These are phyloP conservation scores for Pachypanchax playfairii DNA, from an alignment of 2,113 vertebrate species.

Conservation along the genomic window DNA sequence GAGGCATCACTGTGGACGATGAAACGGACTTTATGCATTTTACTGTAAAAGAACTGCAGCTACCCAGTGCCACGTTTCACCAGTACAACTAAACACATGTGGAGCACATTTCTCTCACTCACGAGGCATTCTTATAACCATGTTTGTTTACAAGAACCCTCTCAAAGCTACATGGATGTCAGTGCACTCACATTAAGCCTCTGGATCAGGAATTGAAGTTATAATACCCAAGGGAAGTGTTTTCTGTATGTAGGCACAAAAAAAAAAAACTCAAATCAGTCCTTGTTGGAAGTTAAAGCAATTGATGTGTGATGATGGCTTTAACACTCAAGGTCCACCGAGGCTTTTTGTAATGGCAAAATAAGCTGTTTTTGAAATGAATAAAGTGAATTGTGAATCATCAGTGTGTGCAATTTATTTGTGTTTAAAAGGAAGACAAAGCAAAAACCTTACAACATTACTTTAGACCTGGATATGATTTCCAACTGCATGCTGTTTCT, in stretches of 20 bases:
- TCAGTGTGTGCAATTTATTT: constrained; percentile 11
- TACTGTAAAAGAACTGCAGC: constrained; percentile 54
- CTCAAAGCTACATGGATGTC: constrained; percentile 61
- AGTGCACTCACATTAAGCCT: constrained; percentile 49
- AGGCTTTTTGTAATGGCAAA: constrained; percentile 52
- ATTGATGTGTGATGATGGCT: constrained; percentile 6
- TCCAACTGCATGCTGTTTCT: background rate
- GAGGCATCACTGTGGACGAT: constrained; percentile 28
- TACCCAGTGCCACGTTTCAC: constrained; percentile 21
- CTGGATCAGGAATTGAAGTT: constrained; percentile 51
- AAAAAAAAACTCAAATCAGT: constrained; percentile 23
- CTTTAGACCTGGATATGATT: background rate
- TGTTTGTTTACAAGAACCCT: constrained; percentile 68
- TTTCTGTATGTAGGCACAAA: constrained; percentile 19
- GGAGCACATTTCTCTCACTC: constrained; percentile 32
- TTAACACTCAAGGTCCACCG: constrained; percentile 7
- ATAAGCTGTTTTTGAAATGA: constrained; percentile 79
- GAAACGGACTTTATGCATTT: constrained; percentile 31
- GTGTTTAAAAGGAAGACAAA: background rate
- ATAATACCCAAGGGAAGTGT: constrained; percentile 15
- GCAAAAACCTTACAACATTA: background rate
- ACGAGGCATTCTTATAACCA: constrained; percentile 46
- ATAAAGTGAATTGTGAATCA: constrained; percentile 64
- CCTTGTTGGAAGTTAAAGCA: constrained; percentile 48
- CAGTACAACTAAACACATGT: constrained; percentile 41